Evolutionary conservation across 2,113 vertebrate species (phyloP).

Genomic region (Geococcyx californianus): DNA sequence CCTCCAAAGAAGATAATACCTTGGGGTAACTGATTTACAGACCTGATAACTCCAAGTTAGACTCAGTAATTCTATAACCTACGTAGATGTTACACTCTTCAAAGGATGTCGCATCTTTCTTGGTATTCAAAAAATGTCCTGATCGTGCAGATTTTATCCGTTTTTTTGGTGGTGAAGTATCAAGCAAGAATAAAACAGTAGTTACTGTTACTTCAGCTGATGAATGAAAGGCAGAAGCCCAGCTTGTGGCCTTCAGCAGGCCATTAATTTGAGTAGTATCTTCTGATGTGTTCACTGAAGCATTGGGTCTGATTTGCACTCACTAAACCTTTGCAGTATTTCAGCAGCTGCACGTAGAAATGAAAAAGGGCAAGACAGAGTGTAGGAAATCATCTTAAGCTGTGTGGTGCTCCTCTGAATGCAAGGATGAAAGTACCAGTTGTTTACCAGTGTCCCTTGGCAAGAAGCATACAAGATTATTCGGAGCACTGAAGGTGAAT

Average conservation of each 20-base stretch:
- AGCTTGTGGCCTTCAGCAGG: neutral
- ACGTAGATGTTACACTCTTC: neutral
- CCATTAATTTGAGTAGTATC: neutral
- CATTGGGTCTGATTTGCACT: neutral
- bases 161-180: neutral
- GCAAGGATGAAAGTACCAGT: neutral
- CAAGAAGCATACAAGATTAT: neutral
- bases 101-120: neutral
- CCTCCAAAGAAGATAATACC: slow-evolving; percentile 21
- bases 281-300: neutral
- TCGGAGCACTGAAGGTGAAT: neutral
- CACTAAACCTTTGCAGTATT: neutral
- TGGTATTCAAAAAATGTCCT: neutral
- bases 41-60: slow-evolving; percentile 7
- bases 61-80: slow-evolving; percentile 23
- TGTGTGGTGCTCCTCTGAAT: neutral
- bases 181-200: neutral
- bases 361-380: neutral
- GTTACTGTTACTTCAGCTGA: neutral
- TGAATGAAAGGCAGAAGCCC: neutral
- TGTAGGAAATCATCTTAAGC: neutral
- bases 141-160: neutral
- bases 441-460: neutral
- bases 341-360: neutral
- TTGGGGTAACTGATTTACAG: slow-evolving; percentile 29